A percentile compares a stretch with the other conserved stretches of the same genome.
These are phyloP conservation scores for Labroides dimidiatus DNA, from an alignment of 2,797 vertebrate species.

Conservation along the genomic window DNA sequence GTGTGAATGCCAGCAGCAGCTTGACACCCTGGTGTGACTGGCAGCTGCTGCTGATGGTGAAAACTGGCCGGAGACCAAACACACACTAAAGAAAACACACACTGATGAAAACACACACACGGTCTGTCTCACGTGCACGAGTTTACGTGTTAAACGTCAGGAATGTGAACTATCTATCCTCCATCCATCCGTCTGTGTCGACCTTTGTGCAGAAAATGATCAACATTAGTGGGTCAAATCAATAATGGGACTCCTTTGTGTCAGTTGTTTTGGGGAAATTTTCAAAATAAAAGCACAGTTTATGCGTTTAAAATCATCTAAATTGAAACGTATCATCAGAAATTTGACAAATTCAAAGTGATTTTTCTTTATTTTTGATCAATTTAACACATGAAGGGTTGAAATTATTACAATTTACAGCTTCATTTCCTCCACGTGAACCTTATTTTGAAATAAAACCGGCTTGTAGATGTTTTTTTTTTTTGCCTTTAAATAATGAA, in stretches of 20 bases:
- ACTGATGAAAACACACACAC: conserved; percentile 35
- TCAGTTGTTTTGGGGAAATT: background rate
- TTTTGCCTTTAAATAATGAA: conserved; percentile 1
- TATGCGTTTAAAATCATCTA: no score
- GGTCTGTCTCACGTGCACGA: conserved; percentile 2
- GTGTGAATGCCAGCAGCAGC: conserved; percentile 68
- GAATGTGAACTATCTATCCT: conserved; percentile 29
- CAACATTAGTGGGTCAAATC: conserved; percentile 45
- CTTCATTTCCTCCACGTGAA: no score
- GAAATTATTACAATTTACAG: no score
- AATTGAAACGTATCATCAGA: no score
- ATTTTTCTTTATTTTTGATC: no score
- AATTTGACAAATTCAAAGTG: no score
- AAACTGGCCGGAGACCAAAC: conserved; percentile 65
- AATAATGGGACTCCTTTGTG: conserved; percentile 24
- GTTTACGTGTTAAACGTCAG: conserved; percentile 44
- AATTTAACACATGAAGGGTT: no score
- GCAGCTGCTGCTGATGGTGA: conserved; percentile 79
- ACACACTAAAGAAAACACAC: conserved; percentile 36
- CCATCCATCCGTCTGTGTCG: conserved; percentile 11
- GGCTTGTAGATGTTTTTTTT: background rate
- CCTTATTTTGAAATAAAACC: background rate
- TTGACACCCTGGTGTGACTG: conserved; percentile 70
- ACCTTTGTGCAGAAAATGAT: background rate
- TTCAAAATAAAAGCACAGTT: no score